Conservation (phyloP, 2,797 vertebrate genomes). For the Melanogrammus aeglefinus region DNA sequence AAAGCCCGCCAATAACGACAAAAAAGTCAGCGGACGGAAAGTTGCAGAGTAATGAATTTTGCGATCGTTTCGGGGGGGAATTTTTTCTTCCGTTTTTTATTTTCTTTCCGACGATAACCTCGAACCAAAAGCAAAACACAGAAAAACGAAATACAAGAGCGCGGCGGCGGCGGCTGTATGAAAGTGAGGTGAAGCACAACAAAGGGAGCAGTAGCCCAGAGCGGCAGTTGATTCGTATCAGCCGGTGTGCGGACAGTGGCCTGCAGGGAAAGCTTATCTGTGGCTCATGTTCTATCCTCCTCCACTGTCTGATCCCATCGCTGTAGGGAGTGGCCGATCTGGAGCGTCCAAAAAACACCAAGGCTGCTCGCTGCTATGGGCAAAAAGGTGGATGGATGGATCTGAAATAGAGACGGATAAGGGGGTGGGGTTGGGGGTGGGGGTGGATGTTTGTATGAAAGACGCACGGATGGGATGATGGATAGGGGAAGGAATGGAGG, state of each 20-base stretch:
- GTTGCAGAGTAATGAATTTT: slow-evolving; percentile 43
- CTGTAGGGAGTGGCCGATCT: slow-evolving; percentile 39
- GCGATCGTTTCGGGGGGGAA: slow-evolving; percentile 33
- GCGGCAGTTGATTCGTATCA: slow-evolving; percentile 71
- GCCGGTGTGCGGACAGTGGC: slow-evolving; percentile 66
- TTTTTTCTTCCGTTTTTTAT: no score
- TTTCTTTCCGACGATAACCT: background rate
- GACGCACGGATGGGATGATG: background rate
- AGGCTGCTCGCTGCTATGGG: background rate
- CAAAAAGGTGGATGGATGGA: slow-evolving; percentile 16
- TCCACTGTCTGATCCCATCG: slow-evolving; percentile 61
- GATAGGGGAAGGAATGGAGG: background rate
- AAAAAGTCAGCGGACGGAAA: slow-evolving; percentile 20
- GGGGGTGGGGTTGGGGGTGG: slow-evolving; percentile 14
- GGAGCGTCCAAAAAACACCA: background rate
- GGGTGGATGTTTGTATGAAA: background rate
- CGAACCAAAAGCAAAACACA: slow-evolving; percentile 29
- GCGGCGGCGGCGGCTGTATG: slow-evolving; percentile 22
- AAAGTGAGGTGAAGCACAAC: slow-evolving; percentile 52
- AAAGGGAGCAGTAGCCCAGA: slow-evolving; percentile 58
- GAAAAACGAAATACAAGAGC: slow-evolving; percentile 46
- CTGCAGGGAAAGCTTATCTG: slow-evolving; percentile 69
- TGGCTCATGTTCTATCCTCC: slow-evolving; percentile 59
- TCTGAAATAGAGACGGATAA: slow-evolving; percentile 9
- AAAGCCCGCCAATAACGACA: slow-evolving; percentile 24